These are phyloP conservation scores for Eonycteris spelaea DNA, from an alignment of 2,113 vertebrate genomes.

Conservation along the genomic window DNA sequence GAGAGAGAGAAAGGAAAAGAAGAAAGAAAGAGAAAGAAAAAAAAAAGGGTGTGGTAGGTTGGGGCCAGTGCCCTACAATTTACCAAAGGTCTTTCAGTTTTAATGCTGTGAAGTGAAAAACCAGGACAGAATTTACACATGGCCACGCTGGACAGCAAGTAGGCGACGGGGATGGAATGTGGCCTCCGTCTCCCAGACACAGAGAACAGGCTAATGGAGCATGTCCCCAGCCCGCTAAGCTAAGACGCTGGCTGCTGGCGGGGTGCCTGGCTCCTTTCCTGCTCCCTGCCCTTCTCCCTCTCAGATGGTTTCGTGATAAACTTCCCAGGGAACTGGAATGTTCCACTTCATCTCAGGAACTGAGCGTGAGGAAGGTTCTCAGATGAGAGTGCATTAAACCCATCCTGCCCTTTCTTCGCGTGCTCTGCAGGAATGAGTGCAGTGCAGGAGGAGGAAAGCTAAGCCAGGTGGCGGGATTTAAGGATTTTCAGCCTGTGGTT, in stretches of 20 bases:
- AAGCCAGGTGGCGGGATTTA: not conserved
- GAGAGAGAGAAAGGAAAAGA: no score
- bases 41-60: no score
- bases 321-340: not conserved
- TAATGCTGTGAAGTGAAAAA: not conserved
- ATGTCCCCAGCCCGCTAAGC: fast-evolving
- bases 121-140: fast-evolving
- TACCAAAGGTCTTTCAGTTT: not conserved
- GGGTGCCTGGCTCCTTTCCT: not conserved
- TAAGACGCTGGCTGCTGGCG: not conserved
- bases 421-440: fast-evolving
- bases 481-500: not conserved
- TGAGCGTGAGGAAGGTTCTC: not conserved
- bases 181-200: not conserved
- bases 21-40: no score
- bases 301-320: fast-evolving
- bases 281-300: not conserved
- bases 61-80: no score
- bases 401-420: fast-evolving
- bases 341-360: not conserved
- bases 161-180: fast-evolving
- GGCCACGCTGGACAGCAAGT: not conserved
- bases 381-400: not conserved
- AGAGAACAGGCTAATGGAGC: no score
- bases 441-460: not conserved